Evolutionary conservation across 1,140 invertebrate species (phyloP), one percentile per base, ranked within the genome.

Genomic region (Tetramorium simillimum): DNA sequence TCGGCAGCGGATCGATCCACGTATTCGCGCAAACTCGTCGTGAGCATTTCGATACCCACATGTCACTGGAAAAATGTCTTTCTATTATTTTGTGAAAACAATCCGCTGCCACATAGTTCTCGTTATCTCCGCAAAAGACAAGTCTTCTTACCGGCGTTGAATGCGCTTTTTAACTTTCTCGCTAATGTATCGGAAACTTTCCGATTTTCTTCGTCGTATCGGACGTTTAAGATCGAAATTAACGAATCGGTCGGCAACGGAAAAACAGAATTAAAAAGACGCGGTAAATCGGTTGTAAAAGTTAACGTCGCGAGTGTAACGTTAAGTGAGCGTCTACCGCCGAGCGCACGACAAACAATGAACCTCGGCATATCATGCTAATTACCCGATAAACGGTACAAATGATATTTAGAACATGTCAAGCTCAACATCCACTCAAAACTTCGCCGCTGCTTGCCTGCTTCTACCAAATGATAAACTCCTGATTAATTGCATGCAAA

Each of bases 31-130:
- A 89, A 89, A 82, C 82, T 78, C 67, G 60, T 73, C 33, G 51
- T 49, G 60, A 62, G 69, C 33, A 85, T 69, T 56, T 60, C 51
- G 80, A 88, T 86, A 82, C 76, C 89, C 72, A 24, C 40, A 84
- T 73, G 86, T 53, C 67, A 69, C 70, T 63, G 75, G 89, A 69
- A 90, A 90, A 86, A 90, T 90, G 86, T 90, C 89, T 82, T 80
- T 88, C 60, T 63, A 77, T 62, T 63, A 85, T 88, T 90, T 90
- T 82, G 85, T 70, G 77, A 86, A 88, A 88, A 82, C 87, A 88
- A 90, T 86, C 70, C 51, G 89, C 81, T 69, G 80, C 51, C 62
- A 80, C 56, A 82, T 85, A 85, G 73, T 65, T 80, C 67, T 90
- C 76, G 86, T 62, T 86, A 62, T 18, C 63, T 49, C 18, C 24